A percentile compares a stretch with the other conserved stretches of the same genome.
These are phyloP conservation scores for Eumeta japonica DNA, from an alignment of 1,140 invertebrate species.

Conservation along the genomic window DNA sequence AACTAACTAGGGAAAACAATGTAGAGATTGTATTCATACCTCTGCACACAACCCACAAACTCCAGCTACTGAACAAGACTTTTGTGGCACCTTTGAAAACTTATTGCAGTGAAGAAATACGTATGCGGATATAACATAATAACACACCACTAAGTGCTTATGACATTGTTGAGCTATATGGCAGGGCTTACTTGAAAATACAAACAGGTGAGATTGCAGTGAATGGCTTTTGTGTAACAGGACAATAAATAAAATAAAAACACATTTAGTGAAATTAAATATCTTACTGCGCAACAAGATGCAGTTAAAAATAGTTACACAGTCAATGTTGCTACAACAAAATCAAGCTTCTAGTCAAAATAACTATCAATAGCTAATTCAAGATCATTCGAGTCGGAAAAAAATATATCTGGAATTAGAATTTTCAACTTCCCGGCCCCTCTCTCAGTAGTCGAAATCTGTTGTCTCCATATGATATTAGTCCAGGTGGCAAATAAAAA, in stretches of 20 bases:
- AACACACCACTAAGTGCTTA: conserved; percentile 21
- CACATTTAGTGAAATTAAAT: conserved; percentile 14
- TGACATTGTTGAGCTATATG: conserved; percentile 4
- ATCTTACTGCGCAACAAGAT: conserved; percentile 17
- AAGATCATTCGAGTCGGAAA: too few relatives aligned
- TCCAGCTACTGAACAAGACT: conserved; percentile 50
- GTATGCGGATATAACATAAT: conserved; percentile 30
- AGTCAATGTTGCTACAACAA: conserved; percentile 8
- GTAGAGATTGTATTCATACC: conserved; percentile 40
- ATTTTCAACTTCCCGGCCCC: conserved; percentile 15
- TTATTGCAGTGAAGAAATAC: conserved; percentile 28
- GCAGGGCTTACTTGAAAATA: background rate
- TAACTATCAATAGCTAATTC: too few relatives aligned
- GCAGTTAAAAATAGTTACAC: conserved; percentile 17
- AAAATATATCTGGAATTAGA: too few relatives aligned
- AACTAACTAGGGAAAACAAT: conserved; percentile 28
- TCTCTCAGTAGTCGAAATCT: conserved; percentile 12
- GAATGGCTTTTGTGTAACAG: conserved; percentile 15
- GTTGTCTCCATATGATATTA: conserved; percentile 15
- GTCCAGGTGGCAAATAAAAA: conserved; percentile 15
- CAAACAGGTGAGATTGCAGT: too few relatives aligned
- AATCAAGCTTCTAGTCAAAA: too few relatives aligned
- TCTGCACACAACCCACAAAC: conserved; percentile 44
- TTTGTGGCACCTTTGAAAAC: conserved; percentile 49
- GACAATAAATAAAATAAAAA: conserved; percentile 20